These are phyloP conservation scores for Phenganax marumi DNA, from an alignment of 92 coral and sea anemone species.

Conservation along the genomic window DNA sequence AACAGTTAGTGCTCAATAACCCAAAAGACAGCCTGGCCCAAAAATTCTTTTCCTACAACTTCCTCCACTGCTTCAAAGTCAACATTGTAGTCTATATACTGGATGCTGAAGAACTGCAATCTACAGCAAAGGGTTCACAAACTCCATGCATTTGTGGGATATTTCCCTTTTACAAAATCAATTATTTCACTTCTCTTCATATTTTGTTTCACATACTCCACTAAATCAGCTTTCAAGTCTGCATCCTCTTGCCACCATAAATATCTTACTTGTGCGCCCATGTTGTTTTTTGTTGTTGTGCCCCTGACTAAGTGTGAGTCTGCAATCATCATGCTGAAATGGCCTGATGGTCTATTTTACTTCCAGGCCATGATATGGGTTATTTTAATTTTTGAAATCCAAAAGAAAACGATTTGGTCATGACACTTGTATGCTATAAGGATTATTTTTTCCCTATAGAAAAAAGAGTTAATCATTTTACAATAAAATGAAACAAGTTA, in stretches of 20 bases:
- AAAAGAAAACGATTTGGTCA: no score
- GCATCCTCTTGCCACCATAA: background rate
- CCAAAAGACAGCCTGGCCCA: constrained; percentile 37
- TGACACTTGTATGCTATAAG: no score
- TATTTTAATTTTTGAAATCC: no score
- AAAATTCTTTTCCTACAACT: constrained; percentile 14
- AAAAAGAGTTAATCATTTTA: no score
- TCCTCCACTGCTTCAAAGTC: constrained; percentile 32
- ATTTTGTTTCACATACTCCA: background rate
- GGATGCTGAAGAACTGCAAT: constrained; percentile 25
- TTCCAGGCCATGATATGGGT: no score
- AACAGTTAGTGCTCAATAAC: constrained; percentile 17
- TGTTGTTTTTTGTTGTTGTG: background rate
- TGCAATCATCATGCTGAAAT: background rate
- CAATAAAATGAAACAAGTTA: no score
- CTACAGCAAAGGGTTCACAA: constrained; percentile 24
- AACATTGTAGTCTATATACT: constrained; percentile 30
- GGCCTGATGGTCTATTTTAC: background rate
- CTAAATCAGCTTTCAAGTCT: background rate
- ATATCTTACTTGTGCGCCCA: background rate
- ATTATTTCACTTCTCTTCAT: constrained; percentile 2
- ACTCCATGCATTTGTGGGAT: constrained; percentile 26
- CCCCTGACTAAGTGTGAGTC: background rate
- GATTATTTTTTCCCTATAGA: no score
- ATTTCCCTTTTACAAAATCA: constrained; percentile 5